Conservation (phyloP, 2,797 vertebrate species). For the Hydrolagus colliei region DNA sequence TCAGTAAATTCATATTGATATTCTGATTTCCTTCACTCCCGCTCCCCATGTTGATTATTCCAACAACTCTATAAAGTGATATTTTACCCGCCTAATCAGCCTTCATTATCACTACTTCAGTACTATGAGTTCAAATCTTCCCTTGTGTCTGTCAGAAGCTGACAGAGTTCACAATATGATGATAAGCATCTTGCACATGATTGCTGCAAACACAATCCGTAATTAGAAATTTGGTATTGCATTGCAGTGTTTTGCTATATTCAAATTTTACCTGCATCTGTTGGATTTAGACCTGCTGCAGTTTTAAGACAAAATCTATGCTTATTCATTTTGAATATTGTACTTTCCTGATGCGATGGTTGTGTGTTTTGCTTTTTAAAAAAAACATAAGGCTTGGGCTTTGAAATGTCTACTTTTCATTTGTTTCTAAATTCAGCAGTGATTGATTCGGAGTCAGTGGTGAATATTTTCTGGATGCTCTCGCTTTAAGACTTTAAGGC, state of each 20-base stretch:
- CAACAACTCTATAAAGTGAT: slow-evolving; percentile 17
- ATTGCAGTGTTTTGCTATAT: neutral
- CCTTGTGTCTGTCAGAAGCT: neutral
- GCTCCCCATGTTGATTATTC: neutral
- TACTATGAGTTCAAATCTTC: neutral
- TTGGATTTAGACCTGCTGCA: neutral
- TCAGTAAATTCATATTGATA: slow-evolving; percentile 42
- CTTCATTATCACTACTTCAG: neutral
- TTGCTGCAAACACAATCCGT: neutral
- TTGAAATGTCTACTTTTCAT: no score
- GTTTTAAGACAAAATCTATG: neutral
- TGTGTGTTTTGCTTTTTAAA: no score
- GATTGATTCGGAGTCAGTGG: slow-evolving; percentile 35
- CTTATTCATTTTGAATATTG: neutral
- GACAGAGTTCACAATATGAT: neutral
- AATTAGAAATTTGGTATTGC: neutral
- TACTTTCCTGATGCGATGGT: neutral
- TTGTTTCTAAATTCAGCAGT: slow-evolving; percentile 41
- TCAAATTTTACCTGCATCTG: neutral
- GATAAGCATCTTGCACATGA: neutral
- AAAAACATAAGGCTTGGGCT: no score
- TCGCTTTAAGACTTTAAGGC: slow-evolving; percentile 53
- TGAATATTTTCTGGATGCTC: slow-evolving; percentile 32
- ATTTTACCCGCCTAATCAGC: slow-evolving; percentile 1
- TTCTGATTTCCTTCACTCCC: slow-evolving; percentile 35